phyloP scores from a whole-genome alignment of 2,113 vertebrate genomes.

The human (Homo sapiens) region DNA sequence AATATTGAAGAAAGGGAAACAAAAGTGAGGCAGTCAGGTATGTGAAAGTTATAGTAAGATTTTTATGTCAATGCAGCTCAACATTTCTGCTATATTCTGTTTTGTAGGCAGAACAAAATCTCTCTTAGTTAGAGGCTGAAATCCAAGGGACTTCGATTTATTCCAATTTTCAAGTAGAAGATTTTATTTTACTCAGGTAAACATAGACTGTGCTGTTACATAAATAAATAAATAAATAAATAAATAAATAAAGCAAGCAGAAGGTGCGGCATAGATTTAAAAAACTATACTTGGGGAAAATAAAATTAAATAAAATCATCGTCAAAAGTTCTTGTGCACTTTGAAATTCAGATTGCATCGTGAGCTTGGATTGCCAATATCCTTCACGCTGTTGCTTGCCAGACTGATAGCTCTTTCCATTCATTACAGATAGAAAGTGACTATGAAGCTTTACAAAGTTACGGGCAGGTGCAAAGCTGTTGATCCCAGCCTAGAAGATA shows the following conservation, averaged over 20 bases:
- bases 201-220: neutral
- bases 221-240: neutral
- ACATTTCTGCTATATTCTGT: neutral
- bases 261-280: neutral
- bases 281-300: neutral
- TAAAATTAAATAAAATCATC: slow-evolving; percentile 18
- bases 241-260: neutral
- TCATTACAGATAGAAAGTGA: slow-evolving; percentile 34
- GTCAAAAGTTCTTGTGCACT: neutral
- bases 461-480: neutral
- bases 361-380: neutral
- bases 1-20: neutral
- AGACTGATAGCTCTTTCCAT: neutral
- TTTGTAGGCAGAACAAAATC: neutral
- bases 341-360: slow-evolving; percentile 50
- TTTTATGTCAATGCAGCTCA: neutral
- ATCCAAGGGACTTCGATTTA: neutral
- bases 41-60: neutral
- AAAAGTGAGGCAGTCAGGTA: neutral
- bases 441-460: neutral
- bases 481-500: slow-evolving; percentile 26
- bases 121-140: neutral
- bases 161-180: neutral
- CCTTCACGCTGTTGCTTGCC: slow-evolving; percentile 31
- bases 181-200: neutral